A percentile compares a stretch with the other conserved stretches of the same genome.
Evolutionary conservation across 1,140 invertebrate species (phyloP).

Genomic region (Argopecten irradians): DNA sequence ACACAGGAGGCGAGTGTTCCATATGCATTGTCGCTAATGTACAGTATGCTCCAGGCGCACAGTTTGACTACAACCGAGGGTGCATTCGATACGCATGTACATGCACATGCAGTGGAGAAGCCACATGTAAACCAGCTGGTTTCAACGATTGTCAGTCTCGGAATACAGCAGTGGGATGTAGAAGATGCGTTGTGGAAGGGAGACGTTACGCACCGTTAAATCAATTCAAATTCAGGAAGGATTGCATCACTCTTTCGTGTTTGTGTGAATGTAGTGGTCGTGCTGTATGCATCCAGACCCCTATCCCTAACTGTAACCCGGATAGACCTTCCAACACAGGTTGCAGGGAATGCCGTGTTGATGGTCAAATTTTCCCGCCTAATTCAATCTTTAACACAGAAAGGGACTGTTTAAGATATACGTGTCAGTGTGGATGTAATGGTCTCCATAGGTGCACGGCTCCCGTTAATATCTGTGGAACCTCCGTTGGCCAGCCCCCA

Average conservation of each 20-base stretch:
- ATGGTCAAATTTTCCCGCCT: conserved; percentile 24
- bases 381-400: conserved; percentile 42
- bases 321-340: not conserved
- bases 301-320: conserved; percentile 28
- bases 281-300: conserved; percentile 35
- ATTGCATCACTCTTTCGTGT: conserved; percentile 39
- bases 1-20: not conserved
- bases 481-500: not conserved
- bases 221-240: conserved; percentile 41
- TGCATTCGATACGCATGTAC: conserved; percentile 45
- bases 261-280: conserved; percentile 42
- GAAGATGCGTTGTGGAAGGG: conserved; percentile 40
- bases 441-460: conserved; percentile 35
- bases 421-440: conserved; percentile 47
- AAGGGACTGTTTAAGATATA: conserved; percentile 27
- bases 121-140: conserved; percentile 39
- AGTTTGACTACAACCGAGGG: conserved; percentile 44
- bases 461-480: conserved; percentile 29
- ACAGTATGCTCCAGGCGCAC: not conserved
- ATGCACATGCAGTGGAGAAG: conserved; percentile 42
- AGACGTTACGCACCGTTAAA: conserved; percentile 31
- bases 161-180: conserved; percentile 28
- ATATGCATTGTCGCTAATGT: not conserved
- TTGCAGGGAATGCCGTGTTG: conserved; percentile 37
- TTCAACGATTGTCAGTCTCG: conserved; percentile 27